A percentile compares a stretch with the other conserved stretches of the same genome.
Evolutionary conservation across 1,140 invertebrate genomes (phyloP).

Genomic region (Nebria ingens): DNA sequence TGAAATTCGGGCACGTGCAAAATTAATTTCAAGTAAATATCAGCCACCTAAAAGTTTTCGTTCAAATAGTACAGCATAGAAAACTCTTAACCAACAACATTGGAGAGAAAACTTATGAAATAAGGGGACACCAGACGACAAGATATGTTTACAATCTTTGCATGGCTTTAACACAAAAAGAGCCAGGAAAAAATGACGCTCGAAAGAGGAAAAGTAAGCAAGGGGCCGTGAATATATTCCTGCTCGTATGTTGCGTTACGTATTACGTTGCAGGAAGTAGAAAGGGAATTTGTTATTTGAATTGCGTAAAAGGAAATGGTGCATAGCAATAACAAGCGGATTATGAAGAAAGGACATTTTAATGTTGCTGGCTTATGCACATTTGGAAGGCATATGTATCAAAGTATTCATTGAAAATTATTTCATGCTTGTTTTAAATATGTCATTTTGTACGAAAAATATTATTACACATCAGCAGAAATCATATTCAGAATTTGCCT

Average conservation of each 20-base stretch:
- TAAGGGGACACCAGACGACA: not conserved
- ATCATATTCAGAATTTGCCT: too few relatives aligned
- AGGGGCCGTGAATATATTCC: too few relatives aligned
- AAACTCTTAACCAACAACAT: not conserved
- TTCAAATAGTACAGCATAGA: not conserved
- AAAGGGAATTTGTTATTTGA: not conserved
- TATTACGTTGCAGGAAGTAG: too few relatives aligned
- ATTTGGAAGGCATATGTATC: too few relatives aligned
- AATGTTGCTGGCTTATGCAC: constrained; percentile 2
- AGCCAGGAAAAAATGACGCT: not conserved
- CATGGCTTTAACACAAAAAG: too few relatives aligned
- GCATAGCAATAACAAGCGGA: not conserved
- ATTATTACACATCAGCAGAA: too few relatives aligned
- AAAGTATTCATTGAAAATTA: too few relatives aligned
- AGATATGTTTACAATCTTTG: not conserved
- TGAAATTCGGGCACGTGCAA: not conserved
- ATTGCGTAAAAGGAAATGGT: not conserved
- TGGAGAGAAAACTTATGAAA: not conserved
- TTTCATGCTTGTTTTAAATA: too few relatives aligned
- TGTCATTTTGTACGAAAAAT: too few relatives aligned
- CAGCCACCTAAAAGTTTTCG: not conserved
- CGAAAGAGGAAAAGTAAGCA: not conserved
- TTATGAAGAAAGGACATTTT: not conserved
- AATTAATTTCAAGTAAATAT: not conserved
- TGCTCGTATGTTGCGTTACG: too few relatives aligned